These are phyloP conservation scores for Pantherophis vulpinus DNA, from an alignment of 2,797 vertebrate species.

Conservation along the genomic window DNA sequence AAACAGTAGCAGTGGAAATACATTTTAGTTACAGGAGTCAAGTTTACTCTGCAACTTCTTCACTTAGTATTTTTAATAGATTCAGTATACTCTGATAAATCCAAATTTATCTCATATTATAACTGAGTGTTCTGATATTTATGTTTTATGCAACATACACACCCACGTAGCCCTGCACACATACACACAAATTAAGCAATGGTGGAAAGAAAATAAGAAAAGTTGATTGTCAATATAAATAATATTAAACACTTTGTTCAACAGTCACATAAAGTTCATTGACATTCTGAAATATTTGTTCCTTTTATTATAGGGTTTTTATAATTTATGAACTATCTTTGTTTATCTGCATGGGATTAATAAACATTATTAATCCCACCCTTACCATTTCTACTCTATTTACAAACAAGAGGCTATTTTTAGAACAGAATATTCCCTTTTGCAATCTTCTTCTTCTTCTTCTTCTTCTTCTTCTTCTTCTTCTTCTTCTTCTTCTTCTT, in stretches of 20 bases:
- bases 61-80: constrained; percentile 1
- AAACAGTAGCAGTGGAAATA: not conserved
- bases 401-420: constrained; percentile 63
- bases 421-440: constrained; percentile 28
- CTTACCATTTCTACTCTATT: constrained; percentile 65
- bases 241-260: constrained; percentile 48
- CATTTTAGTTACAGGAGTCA: not conserved
- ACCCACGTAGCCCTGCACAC: not conserved
- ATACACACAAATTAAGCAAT: constrained; percentile 1
- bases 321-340: constrained; percentile 53
- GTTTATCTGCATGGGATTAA: constrained; percentile 49
- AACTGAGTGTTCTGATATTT: constrained; percentile 38
- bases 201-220: constrained; percentile 13
- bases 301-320: constrained; percentile 49
- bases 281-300: constrained; percentile 37
- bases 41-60: not conserved
- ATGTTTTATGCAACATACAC: constrained; percentile 5
- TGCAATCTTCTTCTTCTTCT: no score
- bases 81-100: not conserved
- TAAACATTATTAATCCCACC: constrained; percentile 39
- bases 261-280: constrained; percentile 17
- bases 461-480: no score
- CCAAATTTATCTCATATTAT: constrained; percentile 1
- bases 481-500: no score
- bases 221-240: constrained; percentile 45